Evolutionary conservation across 30 jellyfish, hydroid and myxozoan genomes (phyloP), one percentile per base, ranked within the genome.

Genomic region (Catostylus mosaicus): DNA sequence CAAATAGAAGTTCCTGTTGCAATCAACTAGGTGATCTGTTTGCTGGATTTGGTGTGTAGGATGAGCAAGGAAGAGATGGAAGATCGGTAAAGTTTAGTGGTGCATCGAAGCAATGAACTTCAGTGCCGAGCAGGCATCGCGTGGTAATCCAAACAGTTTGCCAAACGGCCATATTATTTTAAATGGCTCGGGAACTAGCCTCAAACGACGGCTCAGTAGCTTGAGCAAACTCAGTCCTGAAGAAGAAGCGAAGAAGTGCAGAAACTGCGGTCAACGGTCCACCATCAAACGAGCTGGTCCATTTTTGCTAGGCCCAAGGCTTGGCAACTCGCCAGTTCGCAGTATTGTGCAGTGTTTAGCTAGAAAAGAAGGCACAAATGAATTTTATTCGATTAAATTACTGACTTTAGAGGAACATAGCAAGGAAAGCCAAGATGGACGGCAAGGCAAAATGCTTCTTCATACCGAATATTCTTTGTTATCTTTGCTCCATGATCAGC

Each of bases 251-350:
- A 84, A 84, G 67, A 84, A 84, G 37, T 84, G 95, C 77, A 74
- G 69, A 45, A 73, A 84, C 57, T 84, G 95, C 36, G 88, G 90
- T 19, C 78, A 67, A 30, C 75, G 61, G 38, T 64, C 96, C 0
- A 52, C 97, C 35, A 59, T 94, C 14, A 83, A 85, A 46, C 93
- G 95, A 29, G 99, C 99, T 23, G 99, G 99, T 7, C 99, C 99
- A 0, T 94, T 70, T 48, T 68, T 94, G 77, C 80, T 94, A 23
- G 99, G 99, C 43, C 99, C 99, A 27, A 24, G 96, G 14, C 94
- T 94, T 45, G 99, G 97, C 10, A 88, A 77, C 82, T 89, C 97
- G 75, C 97, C 97, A 60, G 97, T 89, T 22, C 82, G 90, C 34
- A 87, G 99, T 47, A 94, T 94, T 31, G 95, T 82, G 32, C 97